Conservation (phyloP, 2,113 vertebrate species). For the Nannobrachium achirus region DNA sequence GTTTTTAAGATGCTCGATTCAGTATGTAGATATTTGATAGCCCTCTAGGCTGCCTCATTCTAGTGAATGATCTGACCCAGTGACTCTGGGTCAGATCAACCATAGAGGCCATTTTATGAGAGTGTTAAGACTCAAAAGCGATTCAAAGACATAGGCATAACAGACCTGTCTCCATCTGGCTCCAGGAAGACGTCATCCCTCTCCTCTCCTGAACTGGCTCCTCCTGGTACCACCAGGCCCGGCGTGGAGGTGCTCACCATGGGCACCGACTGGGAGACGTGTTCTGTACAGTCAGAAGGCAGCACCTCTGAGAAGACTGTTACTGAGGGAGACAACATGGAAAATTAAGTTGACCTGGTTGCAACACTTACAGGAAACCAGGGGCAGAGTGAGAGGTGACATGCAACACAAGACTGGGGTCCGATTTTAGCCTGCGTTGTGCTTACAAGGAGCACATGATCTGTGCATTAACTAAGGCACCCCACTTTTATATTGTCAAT, state of each 20-base stretch:
- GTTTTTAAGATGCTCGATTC: too few relatives aligned
- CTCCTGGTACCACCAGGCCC: constrained; percentile 80
- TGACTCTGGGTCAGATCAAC: too few relatives aligned
- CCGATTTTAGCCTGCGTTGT: background rate
- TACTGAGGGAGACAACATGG: constrained; percentile 59
- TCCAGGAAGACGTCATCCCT: constrained; percentile 90
- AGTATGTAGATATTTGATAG: too few relatives aligned
- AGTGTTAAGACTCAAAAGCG: too few relatives aligned
- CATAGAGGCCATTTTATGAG: too few relatives aligned
- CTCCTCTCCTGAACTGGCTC: constrained; percentile 83
- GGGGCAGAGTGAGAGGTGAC: too few relatives aligned
- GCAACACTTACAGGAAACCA: too few relatives aligned
- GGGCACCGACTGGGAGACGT: constrained; percentile 93
- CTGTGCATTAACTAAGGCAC: background rate
- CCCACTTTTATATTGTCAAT: too few relatives aligned
- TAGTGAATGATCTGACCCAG: too few relatives aligned
- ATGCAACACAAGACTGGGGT: too few relatives aligned
- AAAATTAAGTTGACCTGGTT: background rate
- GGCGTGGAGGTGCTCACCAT: constrained; percentile 93
- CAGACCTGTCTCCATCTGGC: constrained; percentile 90
- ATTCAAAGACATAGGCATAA: background rate
- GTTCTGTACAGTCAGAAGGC: constrained; percentile 85
- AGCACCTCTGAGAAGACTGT: constrained; percentile 86
- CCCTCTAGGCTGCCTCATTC: too few relatives aligned
- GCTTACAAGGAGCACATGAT: too few relatives aligned